These are phyloP conservation scores for Chaetophractus vellerosus DNA, from an alignment of 2,797 vertebrate genomes.

Conservation along the genomic window DNA sequence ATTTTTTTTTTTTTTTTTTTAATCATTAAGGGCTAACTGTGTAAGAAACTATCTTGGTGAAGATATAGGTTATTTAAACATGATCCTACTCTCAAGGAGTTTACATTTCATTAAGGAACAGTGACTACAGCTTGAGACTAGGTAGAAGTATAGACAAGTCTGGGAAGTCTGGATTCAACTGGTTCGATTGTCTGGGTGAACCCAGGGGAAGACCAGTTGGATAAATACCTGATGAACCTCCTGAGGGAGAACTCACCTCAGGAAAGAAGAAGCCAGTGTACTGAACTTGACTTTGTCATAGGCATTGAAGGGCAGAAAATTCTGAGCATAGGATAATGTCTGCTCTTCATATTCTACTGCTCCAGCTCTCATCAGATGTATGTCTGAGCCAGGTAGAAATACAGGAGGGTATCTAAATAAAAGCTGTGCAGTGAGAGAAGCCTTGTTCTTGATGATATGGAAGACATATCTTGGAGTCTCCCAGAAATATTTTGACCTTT, in stretches of 20 bases:
- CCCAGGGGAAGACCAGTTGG: neutral
- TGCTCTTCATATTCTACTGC: neutral
- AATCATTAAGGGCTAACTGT: neutral
- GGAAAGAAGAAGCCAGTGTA: neutral
- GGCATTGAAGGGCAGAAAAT: neutral
- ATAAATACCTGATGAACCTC: neutral
- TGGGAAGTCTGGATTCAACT: neutral
- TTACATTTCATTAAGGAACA: neutral
- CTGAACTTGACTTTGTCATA: conserved; percentile 25
- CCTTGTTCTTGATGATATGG: neutral
- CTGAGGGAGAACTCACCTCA: neutral
- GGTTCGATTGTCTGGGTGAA: neutral
- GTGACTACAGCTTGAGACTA: neutral
- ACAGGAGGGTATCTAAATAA: neutral
- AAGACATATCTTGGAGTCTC: neutral
- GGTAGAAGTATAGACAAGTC: neutral
- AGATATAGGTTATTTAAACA: conserved; percentile 10
- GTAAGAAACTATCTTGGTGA: neutral
- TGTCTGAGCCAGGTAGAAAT: neutral
- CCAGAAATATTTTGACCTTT: neutral
- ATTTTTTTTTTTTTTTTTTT: conserved; percentile 12
- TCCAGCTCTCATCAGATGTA: neutral
- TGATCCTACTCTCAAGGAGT: neutral
- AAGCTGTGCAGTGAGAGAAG: neutral
- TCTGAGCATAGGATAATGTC: neutral